Percentiles rank a stretch among this genome's conserved stretches.
Conservation (phyloP, 35 echinoderm and acorn worm genomes). For the Apostichopus californicus region DNA sequence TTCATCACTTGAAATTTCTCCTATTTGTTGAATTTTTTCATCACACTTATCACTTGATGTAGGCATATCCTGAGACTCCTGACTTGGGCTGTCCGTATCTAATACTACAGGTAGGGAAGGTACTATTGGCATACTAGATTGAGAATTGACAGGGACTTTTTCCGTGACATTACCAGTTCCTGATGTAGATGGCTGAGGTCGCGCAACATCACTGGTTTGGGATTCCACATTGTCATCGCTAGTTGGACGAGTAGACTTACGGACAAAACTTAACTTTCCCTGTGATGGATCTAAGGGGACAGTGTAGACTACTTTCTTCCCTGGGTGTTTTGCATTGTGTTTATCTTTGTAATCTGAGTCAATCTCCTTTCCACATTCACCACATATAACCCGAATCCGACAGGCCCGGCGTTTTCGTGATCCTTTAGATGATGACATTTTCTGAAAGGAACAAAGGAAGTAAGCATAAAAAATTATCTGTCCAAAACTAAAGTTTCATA, state of each 20-base stretch:
- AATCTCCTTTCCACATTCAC: conserved; percentile 41
- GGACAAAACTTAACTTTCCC: conserved; percentile 35
- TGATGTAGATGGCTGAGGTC: neutral
- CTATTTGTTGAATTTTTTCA: neutral
- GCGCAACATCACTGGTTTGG: conserved; percentile 23
- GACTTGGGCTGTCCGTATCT: conserved; percentile 10
- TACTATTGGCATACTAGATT: conserved; percentile 27
- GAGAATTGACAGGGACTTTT: neutral
- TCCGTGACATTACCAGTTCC: conserved; percentile 4
- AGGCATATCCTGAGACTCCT: neutral
- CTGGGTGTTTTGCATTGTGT: conserved; percentile 37
- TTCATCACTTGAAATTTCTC: conserved; percentile 35
- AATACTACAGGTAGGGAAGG: neutral
- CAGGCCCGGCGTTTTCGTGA: conserved; percentile 23
- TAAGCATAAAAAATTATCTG: conserved; percentile 10
- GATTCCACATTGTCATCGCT: conserved; percentile 28
- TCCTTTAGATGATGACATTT: conserved; percentile 42
- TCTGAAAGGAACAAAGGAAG: conserved; percentile 21
- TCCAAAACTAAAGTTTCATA: neutral
- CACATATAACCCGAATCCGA: conserved; percentile 26
- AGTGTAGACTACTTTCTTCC: conserved; percentile 39
- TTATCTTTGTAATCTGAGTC: conserved; percentile 52
- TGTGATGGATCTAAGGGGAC: conserved; percentile 25
- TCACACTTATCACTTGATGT: conserved; percentile 21
- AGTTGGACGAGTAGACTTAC: conserved; percentile 24